A percentile compares a stretch with the other conserved stretches of the same genome.
Conservation (phyloP, 1,140 invertebrate genomes). For the Samia ricini region DNA sequence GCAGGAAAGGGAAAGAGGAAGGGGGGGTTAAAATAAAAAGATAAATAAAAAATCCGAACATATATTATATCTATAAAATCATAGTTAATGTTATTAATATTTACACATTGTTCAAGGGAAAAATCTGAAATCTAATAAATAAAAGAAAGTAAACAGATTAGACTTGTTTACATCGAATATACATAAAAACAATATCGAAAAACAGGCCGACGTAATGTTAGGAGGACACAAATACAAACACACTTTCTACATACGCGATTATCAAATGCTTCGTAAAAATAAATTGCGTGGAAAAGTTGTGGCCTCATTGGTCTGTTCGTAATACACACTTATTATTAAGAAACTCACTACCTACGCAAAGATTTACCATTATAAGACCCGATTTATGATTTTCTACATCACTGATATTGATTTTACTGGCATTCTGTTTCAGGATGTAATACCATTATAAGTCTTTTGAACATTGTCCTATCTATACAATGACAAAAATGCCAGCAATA, state of each 20-base stretch:
- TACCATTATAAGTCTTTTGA: too few species aligned
- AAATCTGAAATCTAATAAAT: neutral
- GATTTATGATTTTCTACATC: neutral
- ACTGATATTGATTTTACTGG: neutral
- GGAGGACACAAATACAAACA: slow-evolving; percentile 24
- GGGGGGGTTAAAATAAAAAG: too few species aligned
- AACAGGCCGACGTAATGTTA: neutral
- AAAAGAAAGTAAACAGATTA: neutral
- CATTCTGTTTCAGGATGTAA: too few species aligned
- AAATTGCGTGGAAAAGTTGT: slow-evolving; percentile 38
- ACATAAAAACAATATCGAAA: neutral
- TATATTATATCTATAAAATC: too few species aligned
- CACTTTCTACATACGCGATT: slow-evolving; percentile 27
- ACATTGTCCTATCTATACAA: too few species aligned
- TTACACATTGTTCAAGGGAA: too few species aligned
- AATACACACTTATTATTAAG: slow-evolving; percentile 18
- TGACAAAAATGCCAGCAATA: too few species aligned
- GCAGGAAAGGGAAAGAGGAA: too few species aligned
- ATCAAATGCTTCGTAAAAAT: slow-evolving; percentile 42
- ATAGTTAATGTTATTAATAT: too few species aligned
- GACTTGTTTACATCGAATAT: slow-evolving; percentile 3
- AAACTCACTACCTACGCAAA: neutral
- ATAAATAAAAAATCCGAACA: too few species aligned
- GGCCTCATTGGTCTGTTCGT: slow-evolving; percentile 16
- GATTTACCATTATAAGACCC: neutral